Percentiles rank a stretch among this genome's conserved stretches.
Conservation (phyloP, 2,113 vertebrate genomes). For the Cettia cetti region DNA sequence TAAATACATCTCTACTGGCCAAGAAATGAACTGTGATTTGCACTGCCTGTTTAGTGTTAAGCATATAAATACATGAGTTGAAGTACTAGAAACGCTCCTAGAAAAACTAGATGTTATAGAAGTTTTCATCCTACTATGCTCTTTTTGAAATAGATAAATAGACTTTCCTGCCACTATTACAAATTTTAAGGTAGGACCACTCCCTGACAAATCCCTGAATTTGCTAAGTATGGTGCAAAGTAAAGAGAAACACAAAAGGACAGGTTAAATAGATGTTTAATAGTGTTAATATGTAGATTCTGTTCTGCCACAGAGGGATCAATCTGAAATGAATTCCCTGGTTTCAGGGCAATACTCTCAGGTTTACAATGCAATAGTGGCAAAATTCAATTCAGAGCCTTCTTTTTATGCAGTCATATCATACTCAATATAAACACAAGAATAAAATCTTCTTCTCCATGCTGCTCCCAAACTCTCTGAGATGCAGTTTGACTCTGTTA, state of each 20-base stretch:
- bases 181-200: background rate
- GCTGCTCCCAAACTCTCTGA: background rate
- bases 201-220: background rate
- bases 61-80: background rate
- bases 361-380: background rate
- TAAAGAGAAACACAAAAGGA: background rate
- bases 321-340: background rate
- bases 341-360: background rate
- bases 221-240: background rate
- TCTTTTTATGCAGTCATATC: background rate
- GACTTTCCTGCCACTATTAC: background rate
- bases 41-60: background rate
- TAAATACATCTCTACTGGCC: background rate
- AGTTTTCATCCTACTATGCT: background rate
- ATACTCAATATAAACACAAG: background rate
- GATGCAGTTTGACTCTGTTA: background rate
- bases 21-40: background rate
- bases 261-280: background rate
- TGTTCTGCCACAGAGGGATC: background rate
- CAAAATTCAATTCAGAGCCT: background rate
- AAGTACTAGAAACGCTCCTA: background rate
- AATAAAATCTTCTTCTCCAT: background rate
- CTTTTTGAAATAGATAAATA: background rate
- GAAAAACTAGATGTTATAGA: background rate
- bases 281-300: background rate